phyloP scores from a whole-genome alignment of 2,113 vertebrate species.

The Diadophis punctatus region DNA sequence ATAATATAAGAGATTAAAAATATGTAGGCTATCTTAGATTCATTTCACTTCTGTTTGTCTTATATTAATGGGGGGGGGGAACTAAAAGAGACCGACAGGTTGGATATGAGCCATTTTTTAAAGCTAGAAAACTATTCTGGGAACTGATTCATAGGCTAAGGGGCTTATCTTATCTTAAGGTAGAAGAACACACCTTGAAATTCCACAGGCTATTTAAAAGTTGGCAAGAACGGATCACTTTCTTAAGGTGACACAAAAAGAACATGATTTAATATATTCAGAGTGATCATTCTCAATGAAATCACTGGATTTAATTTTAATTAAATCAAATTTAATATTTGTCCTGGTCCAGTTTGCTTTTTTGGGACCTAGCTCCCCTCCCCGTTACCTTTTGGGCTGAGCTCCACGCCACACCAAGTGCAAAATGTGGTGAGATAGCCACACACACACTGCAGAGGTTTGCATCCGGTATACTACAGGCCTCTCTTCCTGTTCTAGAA shows the following conservation, averaged over 20 bases:
- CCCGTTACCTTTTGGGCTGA: no score
- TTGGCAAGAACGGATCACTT: not conserved
- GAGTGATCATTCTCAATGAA: not conserved
- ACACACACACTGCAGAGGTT: no score
- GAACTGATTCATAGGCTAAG: not conserved
- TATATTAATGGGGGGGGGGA: no score
- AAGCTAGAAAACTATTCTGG: not conserved
- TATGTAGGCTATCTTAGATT: not conserved
- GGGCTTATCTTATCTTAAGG: not conserved
- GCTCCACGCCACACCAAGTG: no score
- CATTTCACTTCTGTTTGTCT: not conserved
- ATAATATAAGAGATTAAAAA: not conserved
- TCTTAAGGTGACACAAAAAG: not conserved
- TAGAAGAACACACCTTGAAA: not conserved
- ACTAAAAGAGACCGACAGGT: no score
- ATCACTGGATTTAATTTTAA: not conserved
- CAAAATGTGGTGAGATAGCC: no score
- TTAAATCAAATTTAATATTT: not conserved
- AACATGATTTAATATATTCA: not conserved
- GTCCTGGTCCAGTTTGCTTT: no score
- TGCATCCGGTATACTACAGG: no score
- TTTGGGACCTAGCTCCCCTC: no score
- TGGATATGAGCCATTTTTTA: not conserved
- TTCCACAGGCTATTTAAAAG: not conserved
- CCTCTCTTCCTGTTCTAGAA: no score